Conservation (phyloP, 2,797 vertebrate genomes). For the Gallinago stenura region DNA sequence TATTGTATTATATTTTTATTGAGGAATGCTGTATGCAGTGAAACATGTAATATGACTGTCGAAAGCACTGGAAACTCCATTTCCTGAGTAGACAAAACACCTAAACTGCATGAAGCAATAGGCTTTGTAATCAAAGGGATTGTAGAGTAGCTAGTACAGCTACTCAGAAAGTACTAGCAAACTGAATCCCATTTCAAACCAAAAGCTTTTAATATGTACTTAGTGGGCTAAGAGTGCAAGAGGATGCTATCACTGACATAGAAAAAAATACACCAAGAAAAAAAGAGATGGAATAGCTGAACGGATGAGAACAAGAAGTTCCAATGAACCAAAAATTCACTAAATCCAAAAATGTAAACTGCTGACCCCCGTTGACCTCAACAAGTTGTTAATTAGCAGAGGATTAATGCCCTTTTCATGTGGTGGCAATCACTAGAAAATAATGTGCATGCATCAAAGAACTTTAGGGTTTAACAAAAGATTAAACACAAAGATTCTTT, state of each 20-base stretch:
- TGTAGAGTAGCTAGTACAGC: not conserved
- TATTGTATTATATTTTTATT: not conserved
- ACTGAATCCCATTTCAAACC: not conserved
- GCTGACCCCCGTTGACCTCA: constrained; percentile 3
- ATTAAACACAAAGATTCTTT: not conserved
- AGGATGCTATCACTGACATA: not conserved
- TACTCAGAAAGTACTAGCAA: not conserved
- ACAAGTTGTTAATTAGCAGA: constrained; percentile 58
- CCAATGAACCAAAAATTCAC: constrained; percentile 33
- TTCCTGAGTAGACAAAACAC: not conserved
- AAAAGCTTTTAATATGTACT: not conserved
- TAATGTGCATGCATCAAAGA: constrained; percentile 23
- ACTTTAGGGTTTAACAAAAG: not conserved
- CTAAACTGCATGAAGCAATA: not conserved
- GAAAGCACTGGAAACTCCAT: not conserved
- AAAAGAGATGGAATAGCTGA: not conserved
- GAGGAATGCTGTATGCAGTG: not conserved
- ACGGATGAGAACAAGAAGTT: constrained; percentile 22
- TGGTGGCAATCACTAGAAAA: constrained; percentile 52
- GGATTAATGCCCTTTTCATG: constrained; percentile 52
- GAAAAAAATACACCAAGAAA: not conserved
- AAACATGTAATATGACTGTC: not conserved
- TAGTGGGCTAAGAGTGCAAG: not conserved
- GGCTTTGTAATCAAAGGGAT: not conserved
- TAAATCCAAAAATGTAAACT: constrained; percentile 21